These are phyloP conservation scores for Anguilla pacifica DNA, from an alignment of 2,797 vertebrate genomes.

Conservation along the genomic window DNA sequence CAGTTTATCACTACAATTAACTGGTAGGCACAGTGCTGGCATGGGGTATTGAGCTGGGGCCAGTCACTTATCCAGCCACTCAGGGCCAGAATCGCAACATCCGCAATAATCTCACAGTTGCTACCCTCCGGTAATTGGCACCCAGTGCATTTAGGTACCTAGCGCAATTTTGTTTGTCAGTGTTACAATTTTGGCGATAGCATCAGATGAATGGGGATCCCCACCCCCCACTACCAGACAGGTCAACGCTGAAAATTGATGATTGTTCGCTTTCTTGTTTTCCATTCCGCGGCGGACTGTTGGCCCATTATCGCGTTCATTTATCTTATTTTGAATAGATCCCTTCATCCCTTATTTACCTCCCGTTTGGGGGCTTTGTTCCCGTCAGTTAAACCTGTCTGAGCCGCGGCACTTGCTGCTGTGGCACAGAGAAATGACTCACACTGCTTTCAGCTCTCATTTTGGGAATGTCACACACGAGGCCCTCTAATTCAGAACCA, in stretches of 20 bases:
- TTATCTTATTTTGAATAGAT: constrained; percentile 41
- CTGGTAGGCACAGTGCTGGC: constrained; percentile 47
- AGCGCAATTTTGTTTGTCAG: background rate
- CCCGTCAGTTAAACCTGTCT: constrained; percentile 37
- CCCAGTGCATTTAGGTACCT: background rate
- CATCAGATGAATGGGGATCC: background rate
- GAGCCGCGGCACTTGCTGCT: constrained; percentile 35
- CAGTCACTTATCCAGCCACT: constrained; percentile 40
- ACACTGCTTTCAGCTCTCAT: constrained; percentile 53
- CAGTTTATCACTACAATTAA: constrained; percentile 66
- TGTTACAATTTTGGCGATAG: background rate
- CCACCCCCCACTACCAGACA: background rate
- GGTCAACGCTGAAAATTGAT: constrained; percentile 5
- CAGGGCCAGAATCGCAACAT: constrained; percentile 43
- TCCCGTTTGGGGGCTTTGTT: constrained; percentile 31
- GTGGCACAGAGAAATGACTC: constrained; percentile 35
- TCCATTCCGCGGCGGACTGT: background rate
- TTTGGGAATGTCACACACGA: constrained; percentile 53
- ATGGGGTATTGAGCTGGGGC: constrained; percentile 38
- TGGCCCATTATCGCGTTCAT: constrained; percentile 44
- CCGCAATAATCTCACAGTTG: constrained; percentile 46
- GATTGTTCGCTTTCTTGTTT: constrained; percentile 21
- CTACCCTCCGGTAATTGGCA: constrained; percentile 32
- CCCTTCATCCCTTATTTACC: constrained; percentile 33
- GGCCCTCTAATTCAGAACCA: constrained; percentile 41